phyloP scores from a whole-genome alignment of 37 sponge, comb jelly and placozoan species.

The Oscarella lobularis region DNA sequence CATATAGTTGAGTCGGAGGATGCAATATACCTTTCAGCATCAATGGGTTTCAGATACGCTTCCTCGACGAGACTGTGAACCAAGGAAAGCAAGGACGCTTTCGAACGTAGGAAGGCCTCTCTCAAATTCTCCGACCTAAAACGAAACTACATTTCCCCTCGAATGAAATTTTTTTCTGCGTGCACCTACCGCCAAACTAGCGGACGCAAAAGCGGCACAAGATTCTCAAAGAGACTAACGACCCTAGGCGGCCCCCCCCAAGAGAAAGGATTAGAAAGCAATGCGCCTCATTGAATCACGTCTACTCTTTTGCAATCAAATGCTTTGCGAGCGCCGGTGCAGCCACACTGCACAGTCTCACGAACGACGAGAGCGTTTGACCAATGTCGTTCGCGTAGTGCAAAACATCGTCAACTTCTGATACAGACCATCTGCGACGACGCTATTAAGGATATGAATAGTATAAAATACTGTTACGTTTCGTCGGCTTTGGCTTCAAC shows the following conservation, averaged over 20 bases:
- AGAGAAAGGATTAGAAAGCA: constrained; percentile 1
- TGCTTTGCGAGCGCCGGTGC: not conserved
- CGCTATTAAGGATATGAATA: too few species aligned
- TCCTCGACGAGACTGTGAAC: too few species aligned
- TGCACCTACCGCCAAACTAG: too few species aligned
- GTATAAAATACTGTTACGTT: not conserved
- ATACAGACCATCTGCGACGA: too few species aligned
- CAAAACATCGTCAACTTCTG: not conserved
- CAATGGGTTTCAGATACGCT: too few species aligned
- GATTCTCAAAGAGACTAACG: not conserved
- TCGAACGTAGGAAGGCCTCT: too few species aligned
- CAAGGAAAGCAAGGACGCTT: too few species aligned
- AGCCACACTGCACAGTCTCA: not conserved
- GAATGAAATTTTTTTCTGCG: too few species aligned
- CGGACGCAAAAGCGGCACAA: not conserved
- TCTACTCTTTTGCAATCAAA: not conserved
- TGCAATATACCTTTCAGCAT: too few species aligned
- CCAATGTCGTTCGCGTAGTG: not conserved
- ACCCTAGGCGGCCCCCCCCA: not conserved
- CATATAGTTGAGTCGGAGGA: too few species aligned
- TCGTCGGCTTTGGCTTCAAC: not conserved
- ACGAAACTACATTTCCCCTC: too few species aligned
- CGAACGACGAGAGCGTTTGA: not conserved
- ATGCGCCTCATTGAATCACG: not conserved
- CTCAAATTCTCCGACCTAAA: too few species aligned